These are phyloP conservation scores for Lordiphosa fenestrarum DNA, from an alignment of 2,888 invertebrate genomes.

Conservation along the genomic window DNA sequence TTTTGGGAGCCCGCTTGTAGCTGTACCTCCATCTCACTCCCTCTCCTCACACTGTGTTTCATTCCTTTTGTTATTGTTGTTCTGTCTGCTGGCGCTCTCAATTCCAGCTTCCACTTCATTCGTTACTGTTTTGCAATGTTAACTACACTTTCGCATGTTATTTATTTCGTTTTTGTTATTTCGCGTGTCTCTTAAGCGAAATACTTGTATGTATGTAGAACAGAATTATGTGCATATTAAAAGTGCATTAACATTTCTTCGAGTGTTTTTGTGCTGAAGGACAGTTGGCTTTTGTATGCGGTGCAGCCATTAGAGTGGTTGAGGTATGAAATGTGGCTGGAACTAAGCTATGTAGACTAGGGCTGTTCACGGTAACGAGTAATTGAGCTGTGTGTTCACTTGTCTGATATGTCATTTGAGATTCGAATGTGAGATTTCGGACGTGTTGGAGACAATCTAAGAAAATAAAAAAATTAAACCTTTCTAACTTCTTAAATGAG, in stretches of 20 bases:
- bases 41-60: background rate
- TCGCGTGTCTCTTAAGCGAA: constrained; percentile 15
- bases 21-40: constrained; percentile 18
- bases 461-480: too few relatives aligned
- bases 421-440: too few relatives aligned
- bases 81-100: constrained; percentile 20
- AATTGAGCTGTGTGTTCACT: too few relatives aligned
- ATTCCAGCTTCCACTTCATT: constrained; percentile 60
- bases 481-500: too few relatives aligned
- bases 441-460: too few relatives aligned
- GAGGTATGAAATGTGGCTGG: too few relatives aligned
- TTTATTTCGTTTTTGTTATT: constrained; percentile 14
- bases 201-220: constrained; percentile 14
- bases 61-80: constrained; percentile 13
- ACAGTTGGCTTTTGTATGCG: constrained; percentile 12
- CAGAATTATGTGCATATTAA: constrained; percentile 63
- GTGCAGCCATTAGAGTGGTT: background rate
- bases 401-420: too few relatives aligned
- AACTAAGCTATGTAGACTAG: too few relatives aligned
- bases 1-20: constrained; percentile 44
- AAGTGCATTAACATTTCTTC: constrained; percentile 45
- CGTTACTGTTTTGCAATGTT: constrained; percentile 68
- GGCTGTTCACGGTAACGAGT: too few relatives aligned
- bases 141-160: constrained; percentile 64
- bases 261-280: constrained; percentile 4